Evolutionary conservation across 2,888 invertebrate species (phyloP), one percentile per base, ranked within the genome.

Genomic region (Leucophora obtusa): DNA sequence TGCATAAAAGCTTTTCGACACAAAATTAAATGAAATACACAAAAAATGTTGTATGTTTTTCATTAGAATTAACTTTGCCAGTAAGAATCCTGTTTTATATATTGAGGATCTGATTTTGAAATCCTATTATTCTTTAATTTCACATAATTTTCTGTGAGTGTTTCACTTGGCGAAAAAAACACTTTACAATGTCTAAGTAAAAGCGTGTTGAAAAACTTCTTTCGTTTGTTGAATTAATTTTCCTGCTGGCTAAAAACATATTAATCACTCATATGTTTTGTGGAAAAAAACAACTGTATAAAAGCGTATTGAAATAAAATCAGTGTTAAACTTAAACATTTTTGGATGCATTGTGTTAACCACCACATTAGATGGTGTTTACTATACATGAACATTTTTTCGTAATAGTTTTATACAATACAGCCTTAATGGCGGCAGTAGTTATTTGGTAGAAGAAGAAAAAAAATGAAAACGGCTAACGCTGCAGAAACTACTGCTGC

Each of bases 221-320:
- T 82, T 83, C 80, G 43, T 82, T 70, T 70, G 77, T 82, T 76
- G 83, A 80, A 85, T 82, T 84, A 84, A 83, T 84, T 84, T 83
- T 82, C 82, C 84, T 82, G 83, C 82, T 82, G 82, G 85, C 84
- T 79, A 84, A 83, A 77, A 84, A 84, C 84, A 82, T 83, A 85
- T 86, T 86, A 85, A 87, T 87, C 86, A 85, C 82, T 80, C 75
- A 83, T 79, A 82, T 59, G 69, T 68, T 56, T 15, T 24, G 54
- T 59, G 47, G 50, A 60, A n/a, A 28, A 28, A 28, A 28, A 28
- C 72, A 60, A 63, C 65, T 73, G 54, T 62, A 79, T 11, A 58
- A 72, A 1, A 28, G 28, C 6, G 28, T 28, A 28, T 28, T 28
- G 28, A 28, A 28, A 28, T 28, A 28, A 66, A 66, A 54, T 62